Evolutionary conservation across 2,888 invertebrate species (phyloP).

Genomic region (Stegana nigrithorax): DNA sequence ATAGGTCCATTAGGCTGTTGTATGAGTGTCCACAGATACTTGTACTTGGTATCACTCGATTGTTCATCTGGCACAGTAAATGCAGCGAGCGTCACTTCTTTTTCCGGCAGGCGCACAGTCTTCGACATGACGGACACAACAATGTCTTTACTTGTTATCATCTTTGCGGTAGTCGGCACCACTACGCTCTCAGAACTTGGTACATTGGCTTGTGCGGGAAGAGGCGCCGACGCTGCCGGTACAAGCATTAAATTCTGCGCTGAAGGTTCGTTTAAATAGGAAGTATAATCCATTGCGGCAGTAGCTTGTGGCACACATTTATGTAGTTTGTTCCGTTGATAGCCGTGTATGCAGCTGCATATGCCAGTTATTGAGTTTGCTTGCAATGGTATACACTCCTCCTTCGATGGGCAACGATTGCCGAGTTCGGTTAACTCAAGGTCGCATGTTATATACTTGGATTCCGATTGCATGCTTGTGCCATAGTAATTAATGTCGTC

Average conservation of each 20-base stretch:
- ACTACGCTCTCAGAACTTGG: slow-evolving; percentile 39
- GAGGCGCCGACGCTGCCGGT: slow-evolving; percentile 20
- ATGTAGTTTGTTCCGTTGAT: slow-evolving; percentile 69
- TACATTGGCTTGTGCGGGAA: neutral
- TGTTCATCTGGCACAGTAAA: slow-evolving; percentile 83
- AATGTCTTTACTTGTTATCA: slow-evolving; percentile 73
- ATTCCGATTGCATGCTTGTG: slow-evolving; percentile 31
- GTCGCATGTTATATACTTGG: slow-evolving; percentile 73
- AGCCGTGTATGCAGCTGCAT: slow-evolving; percentile 80
- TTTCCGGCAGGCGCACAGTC: slow-evolving; percentile 83
- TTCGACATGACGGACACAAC: slow-evolving; percentile 82
- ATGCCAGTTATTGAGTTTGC: slow-evolving; percentile 75
- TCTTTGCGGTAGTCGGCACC: slow-evolving; percentile 46
- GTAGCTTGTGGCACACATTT: slow-evolving; percentile 63
- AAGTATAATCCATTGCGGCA: slow-evolving; percentile 53
- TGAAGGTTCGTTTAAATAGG: slow-evolving; percentile 38
- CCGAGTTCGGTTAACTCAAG: slow-evolving; percentile 66
- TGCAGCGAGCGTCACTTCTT: slow-evolving; percentile 85
- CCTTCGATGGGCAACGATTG: slow-evolving; percentile 74
- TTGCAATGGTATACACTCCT: slow-evolving; percentile 75
- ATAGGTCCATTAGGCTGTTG: slow-evolving; percentile 85
- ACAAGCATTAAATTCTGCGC: slow-evolving; percentile 38
- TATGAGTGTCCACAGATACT: slow-evolving; percentile 89
- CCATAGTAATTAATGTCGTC: slow-evolving; percentile 70
- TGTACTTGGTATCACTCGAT: slow-evolving; percentile 78